Base-by-base conservation (phyloP, 1,140 invertebrate genomes). In the Drosophila rhopaloa region DNA sequence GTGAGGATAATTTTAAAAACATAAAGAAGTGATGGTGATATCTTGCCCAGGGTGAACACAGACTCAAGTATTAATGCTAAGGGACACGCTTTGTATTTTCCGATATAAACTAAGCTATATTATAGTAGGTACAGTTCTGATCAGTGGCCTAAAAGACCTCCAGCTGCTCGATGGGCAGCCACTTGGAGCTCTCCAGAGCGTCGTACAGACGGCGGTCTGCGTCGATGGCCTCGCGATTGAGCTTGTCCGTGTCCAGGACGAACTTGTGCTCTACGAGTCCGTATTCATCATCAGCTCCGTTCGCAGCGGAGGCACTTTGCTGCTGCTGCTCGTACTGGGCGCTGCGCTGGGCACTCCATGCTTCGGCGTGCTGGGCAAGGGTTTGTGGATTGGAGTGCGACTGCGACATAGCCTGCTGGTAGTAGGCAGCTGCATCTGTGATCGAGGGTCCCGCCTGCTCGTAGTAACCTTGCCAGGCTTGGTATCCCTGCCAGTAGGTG, bases 141-240 rank as follows among this genome's bases (percentile, higher is more conserved):
- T 19, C 4, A 24, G 10, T 4, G 13, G 6, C 27, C 35, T 89
- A 89, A 62, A 89, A 93, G 7, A 92, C 90, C 91, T 95, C 95
- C 65, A 95, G 67, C 35, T 94, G 94, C 46, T 95, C 95, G 63
- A 94, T 94, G 9, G 95, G 95, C 70, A 95, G 92, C 96, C 96
- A 97, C 79, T 96, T 96, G 4, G 96, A 96, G 74, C 95, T 95
- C 90, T 97, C 96, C 32, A 97, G 79, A n/a, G 95, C 95, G 93
- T 97, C 96, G 95, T 96, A 97, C 1, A 97, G 92, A 66, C 95
- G 95, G 47, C 95, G 94, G 82, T 97, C 96, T 43, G 95, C 94
- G 62, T 97, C 95, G 37, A 96, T 94, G 40, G 94, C 93, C 66
- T 97, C 96, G 67, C 95, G 93, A 88, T 97, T 97, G 65, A 95